Conservation (phyloP, 2,113 vertebrate genomes). For the Ameiurus melas region DNA sequence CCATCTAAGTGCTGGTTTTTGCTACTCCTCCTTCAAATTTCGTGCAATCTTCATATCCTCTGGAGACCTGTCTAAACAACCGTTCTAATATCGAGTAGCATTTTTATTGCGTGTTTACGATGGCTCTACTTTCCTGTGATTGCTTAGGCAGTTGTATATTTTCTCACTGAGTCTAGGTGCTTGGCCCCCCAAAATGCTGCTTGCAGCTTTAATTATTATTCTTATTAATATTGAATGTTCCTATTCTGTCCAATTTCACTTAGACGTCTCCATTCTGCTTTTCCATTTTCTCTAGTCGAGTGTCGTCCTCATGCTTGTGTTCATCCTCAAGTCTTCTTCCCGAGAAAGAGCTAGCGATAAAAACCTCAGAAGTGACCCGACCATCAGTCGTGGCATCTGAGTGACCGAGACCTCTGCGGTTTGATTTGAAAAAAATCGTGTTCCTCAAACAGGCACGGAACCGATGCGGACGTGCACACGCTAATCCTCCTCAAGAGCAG, state of each 20-base stretch:
- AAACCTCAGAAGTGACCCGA: slow-evolving; percentile 64
- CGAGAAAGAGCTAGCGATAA: slow-evolving; percentile 10
- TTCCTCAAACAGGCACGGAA: not conserved
- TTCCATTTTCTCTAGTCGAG: slow-evolving; percentile 14
- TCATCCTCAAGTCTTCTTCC: slow-evolving; percentile 30
- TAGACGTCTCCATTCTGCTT: not conserved
- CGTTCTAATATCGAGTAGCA: too few relatives aligned
- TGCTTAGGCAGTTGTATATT: too few relatives aligned
- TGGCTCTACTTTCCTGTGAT: too few relatives aligned
- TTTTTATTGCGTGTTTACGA: too few relatives aligned
- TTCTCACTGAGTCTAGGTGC: too few relatives aligned
- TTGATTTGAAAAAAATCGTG: not conserved
- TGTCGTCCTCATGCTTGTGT: slow-evolving; percentile 30
- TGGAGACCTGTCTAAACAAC: too few relatives aligned
- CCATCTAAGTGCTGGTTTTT: too few relatives aligned
- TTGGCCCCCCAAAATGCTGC: too few relatives aligned
- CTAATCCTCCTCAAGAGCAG: not conserved
- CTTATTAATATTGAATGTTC: not conserved
- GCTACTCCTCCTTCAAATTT: too few relatives aligned
- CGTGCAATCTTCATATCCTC: too few relatives aligned
- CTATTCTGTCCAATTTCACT: not conserved
- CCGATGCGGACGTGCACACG: not conserved
- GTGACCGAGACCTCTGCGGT: not conserved
- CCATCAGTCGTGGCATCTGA: not conserved
- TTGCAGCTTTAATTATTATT: not conserved